phyloP scores from a whole-genome alignment of 2,113 vertebrate species.

The Anguilla japonica region DNA sequence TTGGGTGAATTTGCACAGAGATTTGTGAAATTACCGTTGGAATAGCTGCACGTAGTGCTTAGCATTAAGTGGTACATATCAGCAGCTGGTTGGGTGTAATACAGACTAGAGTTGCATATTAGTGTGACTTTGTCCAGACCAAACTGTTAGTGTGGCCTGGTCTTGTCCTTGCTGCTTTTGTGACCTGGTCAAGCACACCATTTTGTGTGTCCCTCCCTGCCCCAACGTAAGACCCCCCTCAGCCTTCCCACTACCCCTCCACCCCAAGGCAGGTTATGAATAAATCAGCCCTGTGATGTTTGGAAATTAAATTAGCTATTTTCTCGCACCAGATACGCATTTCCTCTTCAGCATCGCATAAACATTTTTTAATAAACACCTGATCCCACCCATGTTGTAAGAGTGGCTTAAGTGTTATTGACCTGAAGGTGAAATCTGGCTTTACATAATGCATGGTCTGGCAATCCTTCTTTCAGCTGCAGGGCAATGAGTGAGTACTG shows the following conservation, averaged over 20 bases:
- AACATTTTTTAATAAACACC: conserved; percentile 63
- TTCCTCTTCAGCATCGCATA: conserved; percentile 57
- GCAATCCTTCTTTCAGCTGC: conserved; percentile 18
- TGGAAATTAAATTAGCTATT: not conserved
- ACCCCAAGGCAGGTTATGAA: no score
- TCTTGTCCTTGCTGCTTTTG: not conserved
- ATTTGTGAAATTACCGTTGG: not conserved
- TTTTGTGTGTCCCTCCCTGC: not conserved
- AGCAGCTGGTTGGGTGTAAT: not conserved
- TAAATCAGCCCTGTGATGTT: not conserved
- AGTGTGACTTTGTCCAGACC: not conserved
- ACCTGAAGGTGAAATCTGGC: conserved; percentile 30
- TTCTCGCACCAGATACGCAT: conserved; percentile 56
- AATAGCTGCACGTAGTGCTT: not conserved
- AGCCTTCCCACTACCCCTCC: no score
- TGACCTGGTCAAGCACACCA: not conserved
- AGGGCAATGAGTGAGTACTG: not conserved
- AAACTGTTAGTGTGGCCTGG: not conserved
- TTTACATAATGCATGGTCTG: conserved; percentile 32
- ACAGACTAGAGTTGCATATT: not conserved
- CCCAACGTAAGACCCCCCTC: not conserved
- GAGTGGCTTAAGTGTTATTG: conserved; percentile 53
- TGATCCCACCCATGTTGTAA: conserved; percentile 64
- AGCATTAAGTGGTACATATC: not conserved
- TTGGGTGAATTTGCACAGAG: not conserved